A percentile compares a stretch with the other conserved stretches of the same genome.
These are phyloP conservation scores for Ictalurus punctatus DNA, from an alignment of 2,113 vertebrate genomes.

Conservation along the genomic window DNA sequence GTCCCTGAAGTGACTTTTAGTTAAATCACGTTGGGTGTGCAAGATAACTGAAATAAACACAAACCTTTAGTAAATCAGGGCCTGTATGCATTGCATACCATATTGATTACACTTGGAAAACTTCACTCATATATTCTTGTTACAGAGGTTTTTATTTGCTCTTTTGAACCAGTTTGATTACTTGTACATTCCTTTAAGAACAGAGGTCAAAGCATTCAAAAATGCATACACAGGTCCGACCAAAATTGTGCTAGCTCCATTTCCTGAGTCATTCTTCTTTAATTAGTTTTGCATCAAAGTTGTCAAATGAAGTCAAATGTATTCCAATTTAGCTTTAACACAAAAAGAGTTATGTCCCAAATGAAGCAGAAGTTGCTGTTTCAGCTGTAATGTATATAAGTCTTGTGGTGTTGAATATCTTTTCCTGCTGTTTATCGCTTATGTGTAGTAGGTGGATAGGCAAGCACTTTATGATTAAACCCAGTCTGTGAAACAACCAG, in stretches of 20 bases:
- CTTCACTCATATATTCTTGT: not conserved
- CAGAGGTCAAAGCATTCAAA: not conserved
- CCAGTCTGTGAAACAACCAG: constrained; percentile 19
- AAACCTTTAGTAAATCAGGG: not conserved
- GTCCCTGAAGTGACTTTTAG: not conserved
- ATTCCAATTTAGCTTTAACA: not conserved
- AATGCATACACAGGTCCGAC: not conserved
- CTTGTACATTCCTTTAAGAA: not conserved
- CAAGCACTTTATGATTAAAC: constrained; percentile 47
- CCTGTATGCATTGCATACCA: constrained; percentile 16
- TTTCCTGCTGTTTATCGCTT: constrained; percentile 15
- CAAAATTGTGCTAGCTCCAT: not conserved
- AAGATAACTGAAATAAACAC: not conserved
- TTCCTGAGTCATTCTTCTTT: constrained; percentile 17
- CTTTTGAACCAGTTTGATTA: not conserved
- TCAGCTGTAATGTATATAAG: constrained; percentile 8
- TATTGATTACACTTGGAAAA: constrained; percentile 14
- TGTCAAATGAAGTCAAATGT: constrained; percentile 13
- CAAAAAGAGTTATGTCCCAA: not conserved
- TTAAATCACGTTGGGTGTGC: not conserved
- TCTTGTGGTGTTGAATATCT: constrained; percentile 18
- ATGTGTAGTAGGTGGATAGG: constrained; percentile 24
- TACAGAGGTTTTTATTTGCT: constrained; percentile 5
- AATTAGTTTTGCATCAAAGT: not conserved
- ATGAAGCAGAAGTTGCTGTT: not conserved